Conservation (phyloP, 2,888 invertebrate genomes). For the Papilio elwesi region DNA sequence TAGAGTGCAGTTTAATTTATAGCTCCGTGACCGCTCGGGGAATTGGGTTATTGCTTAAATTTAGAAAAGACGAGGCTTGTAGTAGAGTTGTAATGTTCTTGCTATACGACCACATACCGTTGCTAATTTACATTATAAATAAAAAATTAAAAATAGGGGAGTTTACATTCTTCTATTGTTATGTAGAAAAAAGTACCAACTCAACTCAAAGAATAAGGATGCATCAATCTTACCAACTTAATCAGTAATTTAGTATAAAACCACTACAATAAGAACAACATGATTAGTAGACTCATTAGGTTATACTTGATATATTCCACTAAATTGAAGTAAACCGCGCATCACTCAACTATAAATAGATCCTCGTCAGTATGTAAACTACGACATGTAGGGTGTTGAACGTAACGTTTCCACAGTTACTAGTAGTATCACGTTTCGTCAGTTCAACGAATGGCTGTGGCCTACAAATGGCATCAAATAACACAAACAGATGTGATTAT, state of each 20-base stretch:
- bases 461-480: constrained; percentile 41
- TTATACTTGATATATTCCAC: neutral
- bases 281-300: neutral
- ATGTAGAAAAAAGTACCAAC: neutral
- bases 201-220: neutral
- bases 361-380: constrained; percentile 7
- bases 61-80: constrained; percentile 62
- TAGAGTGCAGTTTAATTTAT: constrained; percentile 73
- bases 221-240: neutral
- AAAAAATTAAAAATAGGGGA: constrained; percentile 11
- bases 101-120: constrained; percentile 59
- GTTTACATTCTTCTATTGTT: neutral
- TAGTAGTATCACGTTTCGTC: constrained; percentile 38
- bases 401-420: constrained; percentile 36
- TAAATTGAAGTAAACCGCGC: neutral
- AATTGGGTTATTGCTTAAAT: constrained; percentile 74
- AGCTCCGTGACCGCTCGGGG: constrained; percentile 65
- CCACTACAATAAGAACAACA: neutral
- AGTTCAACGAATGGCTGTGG: constrained; percentile 28
- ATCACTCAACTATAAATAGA: constrained; percentile 12
- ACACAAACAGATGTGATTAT: constrained; percentile 46
- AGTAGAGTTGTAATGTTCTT: constrained; percentile 47
- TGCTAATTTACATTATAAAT: constrained; percentile 39
- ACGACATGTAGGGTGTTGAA: neutral
- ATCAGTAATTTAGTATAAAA: neutral